A percentile compares a stretch with the other conserved stretches of the same genome.
Evolutionary conservation across 2,888 invertebrate genomes (phyloP).

Genomic region (Melangyna quadrimaculata): DNA sequence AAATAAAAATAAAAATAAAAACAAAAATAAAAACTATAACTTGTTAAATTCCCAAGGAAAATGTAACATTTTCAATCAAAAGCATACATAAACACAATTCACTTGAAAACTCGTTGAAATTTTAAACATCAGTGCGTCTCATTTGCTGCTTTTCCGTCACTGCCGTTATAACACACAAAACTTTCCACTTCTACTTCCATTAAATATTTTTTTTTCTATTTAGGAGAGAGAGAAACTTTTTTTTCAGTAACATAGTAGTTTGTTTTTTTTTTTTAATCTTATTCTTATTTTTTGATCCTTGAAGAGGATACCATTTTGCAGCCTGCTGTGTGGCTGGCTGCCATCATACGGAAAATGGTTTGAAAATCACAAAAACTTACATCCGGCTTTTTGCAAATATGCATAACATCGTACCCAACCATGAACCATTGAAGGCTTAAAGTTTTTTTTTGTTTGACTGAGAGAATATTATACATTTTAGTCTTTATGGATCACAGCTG

Average conservation of each 20-base stretch:
- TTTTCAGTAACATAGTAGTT: too few species aligned
- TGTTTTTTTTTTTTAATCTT: not conserved
- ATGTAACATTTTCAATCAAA: too few species aligned
- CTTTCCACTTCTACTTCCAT: not conserved
- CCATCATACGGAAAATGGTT: constrained; percentile 6
- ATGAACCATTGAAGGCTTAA: not conserved
- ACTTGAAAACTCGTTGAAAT: not conserved
- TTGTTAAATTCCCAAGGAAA: too few species aligned
- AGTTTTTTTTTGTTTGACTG: not conserved
- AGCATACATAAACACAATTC: not conserved
- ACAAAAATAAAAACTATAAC: too few species aligned
- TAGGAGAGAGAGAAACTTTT: not conserved
- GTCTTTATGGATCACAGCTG: not conserved
- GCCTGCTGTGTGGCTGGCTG: not conserved
- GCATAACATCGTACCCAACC: not conserved
- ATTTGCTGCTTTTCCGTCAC: constrained; percentile 14
- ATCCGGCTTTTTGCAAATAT: constrained; percentile 6
- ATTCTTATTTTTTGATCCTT: not conserved
- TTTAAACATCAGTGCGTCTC: constrained; percentile 20
- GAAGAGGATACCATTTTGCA: not conserved
- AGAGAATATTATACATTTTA: not conserved
- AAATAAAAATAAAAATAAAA: not conserved
- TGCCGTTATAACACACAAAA: constrained; percentile 5
- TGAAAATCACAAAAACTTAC: constrained; percentile 7
- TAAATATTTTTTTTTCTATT: not conserved